phyloP scores from a whole-genome alignment of 92 coral and sea anemone species.

The Pocillopora grandis region DNA sequence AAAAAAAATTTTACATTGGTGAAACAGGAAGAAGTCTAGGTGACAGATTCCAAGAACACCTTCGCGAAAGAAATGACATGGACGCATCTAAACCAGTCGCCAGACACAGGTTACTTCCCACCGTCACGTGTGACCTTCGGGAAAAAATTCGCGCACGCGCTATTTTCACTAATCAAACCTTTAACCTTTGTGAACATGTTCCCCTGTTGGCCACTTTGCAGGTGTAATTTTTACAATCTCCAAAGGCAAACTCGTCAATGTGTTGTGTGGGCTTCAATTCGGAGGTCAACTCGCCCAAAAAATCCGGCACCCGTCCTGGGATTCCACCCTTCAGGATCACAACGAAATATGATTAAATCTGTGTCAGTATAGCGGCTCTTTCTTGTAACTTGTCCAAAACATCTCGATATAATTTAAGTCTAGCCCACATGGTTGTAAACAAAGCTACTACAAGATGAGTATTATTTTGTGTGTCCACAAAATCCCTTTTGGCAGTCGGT shows the following conservation, averaged over 20 bases:
- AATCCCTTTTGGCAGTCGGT: neutral
- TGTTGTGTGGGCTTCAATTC: conserved; percentile 2
- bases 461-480: neutral
- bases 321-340: neutral
- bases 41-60: too few relatives aligned
- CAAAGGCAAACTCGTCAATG: neutral
- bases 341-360: neutral
- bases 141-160: too few relatives aligned
- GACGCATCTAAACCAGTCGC: too few relatives aligned
- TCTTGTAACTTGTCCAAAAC: neutral
- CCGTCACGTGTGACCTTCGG: too few relatives aligned
- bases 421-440: conserved; percentile 13
- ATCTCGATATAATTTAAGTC: neutral
- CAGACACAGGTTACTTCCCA: too few relatives aligned
- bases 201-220: neutral
- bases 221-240: neutral
- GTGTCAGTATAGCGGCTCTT: neutral
- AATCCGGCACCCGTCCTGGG: neutral
- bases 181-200: neutral
- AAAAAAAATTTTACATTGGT: too few relatives aligned
- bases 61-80: too few relatives aligned
- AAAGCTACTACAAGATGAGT: conserved; percentile 36
- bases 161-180: too few relatives aligned
- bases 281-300: neutral
- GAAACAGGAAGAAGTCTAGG: too few relatives aligned